Evolutionary conservation across 1,140 invertebrate species (phyloP).

Genomic region (Cardiocondyla obscurior): DNA sequence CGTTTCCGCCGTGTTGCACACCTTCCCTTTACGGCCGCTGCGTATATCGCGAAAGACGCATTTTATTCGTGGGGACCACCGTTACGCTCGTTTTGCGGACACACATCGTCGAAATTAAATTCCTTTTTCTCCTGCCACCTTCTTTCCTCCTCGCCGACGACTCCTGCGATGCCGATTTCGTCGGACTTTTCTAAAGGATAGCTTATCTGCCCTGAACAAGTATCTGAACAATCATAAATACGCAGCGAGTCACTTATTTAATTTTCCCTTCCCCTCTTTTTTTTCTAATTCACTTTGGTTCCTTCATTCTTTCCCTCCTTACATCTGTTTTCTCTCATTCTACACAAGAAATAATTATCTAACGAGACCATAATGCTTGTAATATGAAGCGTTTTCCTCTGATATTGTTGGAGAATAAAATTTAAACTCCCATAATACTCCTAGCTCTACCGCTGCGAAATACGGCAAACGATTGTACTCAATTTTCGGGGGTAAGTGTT

Average conservation of each 20-base stretch:
- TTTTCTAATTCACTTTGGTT: not conserved
- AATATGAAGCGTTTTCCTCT: not conserved
- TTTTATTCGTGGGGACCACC: slow-evolving; percentile 32
- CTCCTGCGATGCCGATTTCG: not conserved
- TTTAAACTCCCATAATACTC: not conserved
- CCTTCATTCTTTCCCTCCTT: not conserved
- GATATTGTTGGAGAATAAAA: slow-evolving; percentile 7
- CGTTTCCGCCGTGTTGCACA: slow-evolving; percentile 24
- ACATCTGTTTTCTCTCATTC: slow-evolving; percentile 4
- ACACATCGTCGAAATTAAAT: slow-evolving; percentile 60
- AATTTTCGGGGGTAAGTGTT: not conserved
- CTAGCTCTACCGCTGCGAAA: not conserved
- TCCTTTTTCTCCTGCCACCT: too few species aligned
- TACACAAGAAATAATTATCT: not conserved
- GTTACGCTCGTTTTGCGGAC: slow-evolving; percentile 4
- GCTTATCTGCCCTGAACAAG: slow-evolving; percentile 28
- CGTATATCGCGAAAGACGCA: not conserved
- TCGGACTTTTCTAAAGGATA: slow-evolving; percentile 25
- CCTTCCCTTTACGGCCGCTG: not conserved
- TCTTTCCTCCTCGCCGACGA: not conserved
- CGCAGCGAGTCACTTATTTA: not conserved
- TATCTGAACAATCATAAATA: not conserved
- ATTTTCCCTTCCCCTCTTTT: slow-evolving; percentile 31
- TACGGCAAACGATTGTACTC: not conserved
- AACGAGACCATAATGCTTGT: not conserved